These are phyloP conservation scores for Chrysina gloriosa DNA, from an alignment of 2,888 invertebrate genomes.

Conservation along the genomic window DNA sequence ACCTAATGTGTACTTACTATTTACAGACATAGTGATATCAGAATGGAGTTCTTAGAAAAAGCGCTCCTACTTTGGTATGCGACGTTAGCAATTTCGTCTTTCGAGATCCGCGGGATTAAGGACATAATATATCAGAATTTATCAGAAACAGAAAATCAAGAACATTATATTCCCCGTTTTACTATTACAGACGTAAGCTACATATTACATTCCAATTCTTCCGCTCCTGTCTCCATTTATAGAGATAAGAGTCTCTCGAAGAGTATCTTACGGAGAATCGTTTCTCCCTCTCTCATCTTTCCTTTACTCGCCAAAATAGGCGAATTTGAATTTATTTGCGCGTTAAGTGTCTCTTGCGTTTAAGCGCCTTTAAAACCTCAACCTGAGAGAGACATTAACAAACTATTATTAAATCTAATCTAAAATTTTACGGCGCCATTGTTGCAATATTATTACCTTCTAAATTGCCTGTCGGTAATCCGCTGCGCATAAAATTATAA, in stretches of 20 bases:
- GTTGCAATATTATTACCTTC: neutral
- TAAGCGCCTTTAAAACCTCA: neutral
- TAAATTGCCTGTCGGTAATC: neutral
- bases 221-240: slow-evolving; percentile 16
- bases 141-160: slow-evolving; percentile 20
- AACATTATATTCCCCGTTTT: slow-evolving; percentile 30
- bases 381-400: neutral
- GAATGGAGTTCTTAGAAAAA: slow-evolving; percentile 10
- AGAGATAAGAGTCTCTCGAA: slow-evolving; percentile 17
- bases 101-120: neutral
- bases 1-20: too few relatives aligned
- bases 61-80: neutral
- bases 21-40: neutral
- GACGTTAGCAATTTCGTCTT: slow-evolving; percentile 3
- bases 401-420: neutral
- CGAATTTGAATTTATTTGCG: slow-evolving; percentile 9
- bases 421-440: neutral
- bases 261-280: neutral
- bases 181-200: neutral
- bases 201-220: slow-evolving; percentile 23
- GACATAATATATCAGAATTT: slow-evolving; percentile 27
- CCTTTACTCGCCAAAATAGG: slow-evolving; percentile 2
- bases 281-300: neutral
- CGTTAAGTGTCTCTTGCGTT: slow-evolving; percentile 1
- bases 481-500: neutral